Evolutionary conservation across 2,888 invertebrate species (phyloP).

Genomic region (Lagria hirta): DNA sequence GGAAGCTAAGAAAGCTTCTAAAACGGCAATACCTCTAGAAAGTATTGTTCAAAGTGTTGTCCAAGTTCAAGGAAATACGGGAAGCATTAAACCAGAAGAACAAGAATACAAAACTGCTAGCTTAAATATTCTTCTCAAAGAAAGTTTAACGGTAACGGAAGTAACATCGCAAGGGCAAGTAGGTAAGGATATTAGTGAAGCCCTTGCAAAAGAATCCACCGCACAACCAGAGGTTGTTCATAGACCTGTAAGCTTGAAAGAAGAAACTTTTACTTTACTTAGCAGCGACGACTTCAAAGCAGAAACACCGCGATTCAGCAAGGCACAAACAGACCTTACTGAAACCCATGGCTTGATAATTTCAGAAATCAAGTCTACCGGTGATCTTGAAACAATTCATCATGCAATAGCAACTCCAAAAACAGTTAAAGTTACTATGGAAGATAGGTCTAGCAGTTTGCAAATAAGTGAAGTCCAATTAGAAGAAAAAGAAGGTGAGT

Average conservation of each 20-base stretch:
- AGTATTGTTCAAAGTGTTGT: conserved; percentile 39
- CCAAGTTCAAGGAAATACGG: conserved; percentile 29
- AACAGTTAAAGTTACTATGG: conserved; percentile 50
- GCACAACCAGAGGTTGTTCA: conserved; percentile 54
- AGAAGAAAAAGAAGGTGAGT: conserved; percentile 58
- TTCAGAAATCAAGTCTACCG: conserved; percentile 55
- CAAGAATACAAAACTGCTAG: conserved; percentile 43
- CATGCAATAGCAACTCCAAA: conserved; percentile 53
- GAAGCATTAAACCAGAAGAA: conserved; percentile 36
- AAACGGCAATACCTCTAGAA: conserved; percentile 31
- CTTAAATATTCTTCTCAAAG: conserved; percentile 44
- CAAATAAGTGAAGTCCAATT: conserved; percentile 55
- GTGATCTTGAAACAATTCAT: conserved; percentile 55
- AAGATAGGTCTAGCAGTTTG: conserved; percentile 50
- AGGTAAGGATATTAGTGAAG: conserved; percentile 51
- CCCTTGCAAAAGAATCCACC: conserved; percentile 53
- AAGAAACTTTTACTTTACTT: conserved; percentile 49
- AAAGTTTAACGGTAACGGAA: conserved; percentile 52
- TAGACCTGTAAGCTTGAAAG: conserved; percentile 53
- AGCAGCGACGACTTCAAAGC: conserved; percentile 44
- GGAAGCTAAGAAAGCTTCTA: conserved; percentile 32
- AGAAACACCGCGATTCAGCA: conserved; percentile 37
- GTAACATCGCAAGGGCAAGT: conserved; percentile 47
- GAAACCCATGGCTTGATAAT: conserved; percentile 55
- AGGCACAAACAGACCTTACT: conserved; percentile 35